Evolutionary conservation across 2,888 invertebrate genomes (phyloP), one percentile per base, ranked within the genome.

Genomic region (Yponomeuta sedellus): DNA sequence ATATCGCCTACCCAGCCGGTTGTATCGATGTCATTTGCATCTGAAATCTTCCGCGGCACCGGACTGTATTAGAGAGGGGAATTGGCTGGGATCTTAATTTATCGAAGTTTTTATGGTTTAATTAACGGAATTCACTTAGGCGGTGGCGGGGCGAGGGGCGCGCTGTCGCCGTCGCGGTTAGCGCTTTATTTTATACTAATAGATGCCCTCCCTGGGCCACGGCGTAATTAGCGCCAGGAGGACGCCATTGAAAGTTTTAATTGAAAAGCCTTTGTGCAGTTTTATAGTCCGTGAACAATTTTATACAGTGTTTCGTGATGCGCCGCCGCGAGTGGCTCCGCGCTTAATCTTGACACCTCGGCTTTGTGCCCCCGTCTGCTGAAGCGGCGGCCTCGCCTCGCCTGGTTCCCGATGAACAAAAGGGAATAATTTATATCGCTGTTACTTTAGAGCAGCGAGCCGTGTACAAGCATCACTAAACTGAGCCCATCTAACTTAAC

Each of bases 71-170:
- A 88, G 80, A 82, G 82, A 81, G 88, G 90, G 88, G 88, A 90
- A 91, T 88, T 83, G 91, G 88, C 88, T 85, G 85, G 85, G 87
- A 90, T 91, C 89, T 91, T 91, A 91, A 92, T 92, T 92, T 92
- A 92, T 91, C 84, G 91, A 91, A 91, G 86, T 92, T 92, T 92
- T 92, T 92, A 92, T 91, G 91, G 91, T 92, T 92, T 92, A 92
- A 92, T 92, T 92, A 92, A 91, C 91, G 86, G 90, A 91, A 92
- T 91, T 91, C 91, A 91, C 91, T 91, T 91, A 89, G 85, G 79
- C 79, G 79, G 71, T 80, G 77, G 74, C 76, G 75, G 25, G 76
- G 71, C 74, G 75, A 72, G 70, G 76, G 77, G 73, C 79, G 80
- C 70, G 72, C 72, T 73, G 72, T 68, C 75, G 76, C 71, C 74